Base-by-base conservation (phyloP, 2,888 invertebrate genomes). In the Ectobius pallidus region DNA sequence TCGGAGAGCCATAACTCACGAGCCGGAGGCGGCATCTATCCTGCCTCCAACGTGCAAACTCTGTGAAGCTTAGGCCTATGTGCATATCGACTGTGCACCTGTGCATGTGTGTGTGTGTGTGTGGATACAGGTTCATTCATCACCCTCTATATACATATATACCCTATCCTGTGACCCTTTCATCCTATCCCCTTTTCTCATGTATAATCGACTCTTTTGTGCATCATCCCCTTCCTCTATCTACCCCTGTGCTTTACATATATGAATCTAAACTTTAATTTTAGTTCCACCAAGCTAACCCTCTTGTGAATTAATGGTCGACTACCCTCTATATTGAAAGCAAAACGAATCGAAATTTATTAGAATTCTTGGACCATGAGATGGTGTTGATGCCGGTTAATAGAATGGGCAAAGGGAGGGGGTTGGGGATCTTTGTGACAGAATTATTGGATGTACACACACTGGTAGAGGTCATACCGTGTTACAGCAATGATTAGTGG, bases 341-440 rank as follows among this genome's bases (percentile, higher is more conserved):
- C 44, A 65, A 46, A 65, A 46, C 65, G 65, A 65, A 65, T 65
- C n/a, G 65, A 65, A 46, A 46, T 65, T 65, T 65, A 65, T 65
- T 65, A 65, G 65, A 65, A 65, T 65, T 65, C 65, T 65, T 65
- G 39, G 30, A 46, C 58, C 16, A 30, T 30, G 58, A 58, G 32
- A 30, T 20, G 58, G 58, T 30, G 58, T 30, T 58, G 30, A 58
- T 58, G 0, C 30, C 32, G 58, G 58, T 25, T 25, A 52, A 52
- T 52, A 25, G 52, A 52, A 52, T 22, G 1, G 25, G 3, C 3
- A 11, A 25, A 25, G 52, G 11, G 11, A 34, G 11, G 34, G 11
- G n/a, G n/a, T n/a, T n/a, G n/a, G n/a, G 46, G 2, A 20, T 46
- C 52, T 52, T 52, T 52, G 52, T 52, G 52, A 52, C 52, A 25